Conservation (phyloP, 2,797 vertebrate genomes). For the Telmatherina bonti region DNA sequence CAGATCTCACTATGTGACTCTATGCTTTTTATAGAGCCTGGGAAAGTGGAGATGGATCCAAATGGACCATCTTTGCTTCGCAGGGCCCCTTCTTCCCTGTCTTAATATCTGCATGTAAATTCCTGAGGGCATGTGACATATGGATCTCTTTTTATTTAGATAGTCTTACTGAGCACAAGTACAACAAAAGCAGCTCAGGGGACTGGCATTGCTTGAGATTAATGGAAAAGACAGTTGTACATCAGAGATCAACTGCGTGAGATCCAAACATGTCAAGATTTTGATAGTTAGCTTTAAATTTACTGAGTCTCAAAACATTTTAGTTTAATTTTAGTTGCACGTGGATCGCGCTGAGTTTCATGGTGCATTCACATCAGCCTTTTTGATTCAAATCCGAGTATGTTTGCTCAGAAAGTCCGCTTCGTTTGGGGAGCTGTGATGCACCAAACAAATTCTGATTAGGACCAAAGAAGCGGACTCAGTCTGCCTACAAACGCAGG, state of each 20-base stretch:
- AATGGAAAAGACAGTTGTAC: no score
- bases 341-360: no score
- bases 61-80: conserved; percentile 55
- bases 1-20: conserved; percentile 73
- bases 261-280: background rate
- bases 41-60: conserved; percentile 64
- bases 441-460: no score
- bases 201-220: no score
- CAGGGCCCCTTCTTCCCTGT: conserved; percentile 41
- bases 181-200: background rate
- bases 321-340: no score
- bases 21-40: conserved; percentile 74
- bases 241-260: background rate
- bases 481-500: no score
- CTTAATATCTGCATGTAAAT: conserved; percentile 26
- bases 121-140: conserved; percentile 21
- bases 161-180: background rate
- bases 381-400: no score
- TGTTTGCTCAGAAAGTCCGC: no score
- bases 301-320: no score
- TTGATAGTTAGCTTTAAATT: background rate
- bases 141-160: conserved; percentile 1
- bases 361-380: no score
- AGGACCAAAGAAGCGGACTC: no score
- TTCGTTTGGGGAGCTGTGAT: no score